These are phyloP conservation scores for Oryzias sinensis DNA, from an alignment of 2,797 vertebrate genomes.

Conservation along the genomic window DNA sequence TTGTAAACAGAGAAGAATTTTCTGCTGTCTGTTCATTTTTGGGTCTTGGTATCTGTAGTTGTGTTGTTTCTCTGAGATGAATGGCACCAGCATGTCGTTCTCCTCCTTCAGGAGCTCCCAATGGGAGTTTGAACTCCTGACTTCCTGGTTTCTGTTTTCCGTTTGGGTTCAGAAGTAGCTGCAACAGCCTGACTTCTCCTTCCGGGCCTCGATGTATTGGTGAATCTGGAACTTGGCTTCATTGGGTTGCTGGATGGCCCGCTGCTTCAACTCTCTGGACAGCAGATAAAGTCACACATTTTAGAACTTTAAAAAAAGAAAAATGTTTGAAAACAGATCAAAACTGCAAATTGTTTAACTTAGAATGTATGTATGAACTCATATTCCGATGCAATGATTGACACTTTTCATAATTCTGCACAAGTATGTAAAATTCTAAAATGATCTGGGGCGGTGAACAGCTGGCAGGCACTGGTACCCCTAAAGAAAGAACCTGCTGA, in stretches of 20 bases:
- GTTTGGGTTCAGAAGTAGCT: conserved; percentile 60
- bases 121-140: conserved; percentile 3
- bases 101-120: conserved; percentile 25
- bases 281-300: too few relatives aligned
- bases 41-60: conserved; percentile 11
- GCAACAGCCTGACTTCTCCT: conserved; percentile 87
- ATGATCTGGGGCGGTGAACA: too few relatives aligned
- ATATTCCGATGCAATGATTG: too few relatives aligned
- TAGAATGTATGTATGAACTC: too few relatives aligned
- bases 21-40: not conserved
- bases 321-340: not conserved
- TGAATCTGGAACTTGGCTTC: conserved; percentile 92
- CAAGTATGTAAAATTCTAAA: too few relatives aligned
- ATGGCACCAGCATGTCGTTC: conserved; percentile 26
- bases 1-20: too few relatives aligned
- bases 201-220: conserved; percentile 88
- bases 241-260: conserved; percentile 64
- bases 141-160: conserved; percentile 13
- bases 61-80: conserved; percentile 29
- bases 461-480: too few relatives aligned
- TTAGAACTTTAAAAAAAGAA: not conserved
- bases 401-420: too few relatives aligned
- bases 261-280: conserved; percentile 88
- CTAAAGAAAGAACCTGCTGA: too few relatives aligned
- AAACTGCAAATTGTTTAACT: not conserved